These are phyloP conservation scores for Ibidorhyncha struthersii DNA, from an alignment of 2,113 vertebrate species.

Conservation along the genomic window DNA sequence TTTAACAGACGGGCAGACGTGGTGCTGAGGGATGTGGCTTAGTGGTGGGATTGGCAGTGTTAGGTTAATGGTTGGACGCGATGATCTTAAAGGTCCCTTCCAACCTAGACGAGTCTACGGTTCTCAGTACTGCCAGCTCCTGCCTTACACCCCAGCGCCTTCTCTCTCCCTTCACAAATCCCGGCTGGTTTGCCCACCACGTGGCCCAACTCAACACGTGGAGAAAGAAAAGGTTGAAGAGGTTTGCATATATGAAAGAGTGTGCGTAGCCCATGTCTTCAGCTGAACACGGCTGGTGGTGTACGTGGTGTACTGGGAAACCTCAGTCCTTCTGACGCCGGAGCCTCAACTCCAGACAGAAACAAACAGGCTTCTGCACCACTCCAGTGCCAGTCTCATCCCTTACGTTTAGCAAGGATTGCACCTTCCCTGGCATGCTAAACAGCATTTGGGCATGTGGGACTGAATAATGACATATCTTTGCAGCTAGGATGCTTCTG, in stretches of 20 bases:
- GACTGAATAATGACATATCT: not conserved
- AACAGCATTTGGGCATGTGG: not conserved
- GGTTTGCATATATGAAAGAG: not conserved
- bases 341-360: not conserved
- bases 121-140: not conserved
- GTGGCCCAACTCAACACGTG: not conserved
- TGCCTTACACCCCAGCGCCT: not conserved
- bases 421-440: slow-evolving; percentile 20
- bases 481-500: not conserved
- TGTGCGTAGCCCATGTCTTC: accelerated
- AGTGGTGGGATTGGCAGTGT: too few relatives aligned
- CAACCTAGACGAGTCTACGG: too few relatives aligned
- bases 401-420: not conserved
- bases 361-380: not conserved
- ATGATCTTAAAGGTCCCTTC: too few relatives aligned
- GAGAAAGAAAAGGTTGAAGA: not conserved
- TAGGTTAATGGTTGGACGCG: too few relatives aligned
- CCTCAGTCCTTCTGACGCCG: not conserved
- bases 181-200: not conserved
- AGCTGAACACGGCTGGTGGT: not conserved
- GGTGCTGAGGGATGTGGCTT: too few relatives aligned
- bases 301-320: accelerated
- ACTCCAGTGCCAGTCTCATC: not conserved
- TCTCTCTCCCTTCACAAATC: not conserved
- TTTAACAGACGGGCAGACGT: too few relatives aligned